Conservation (phyloP, 2,888 invertebrate species). For the Drosophila mettleri region DNA sequence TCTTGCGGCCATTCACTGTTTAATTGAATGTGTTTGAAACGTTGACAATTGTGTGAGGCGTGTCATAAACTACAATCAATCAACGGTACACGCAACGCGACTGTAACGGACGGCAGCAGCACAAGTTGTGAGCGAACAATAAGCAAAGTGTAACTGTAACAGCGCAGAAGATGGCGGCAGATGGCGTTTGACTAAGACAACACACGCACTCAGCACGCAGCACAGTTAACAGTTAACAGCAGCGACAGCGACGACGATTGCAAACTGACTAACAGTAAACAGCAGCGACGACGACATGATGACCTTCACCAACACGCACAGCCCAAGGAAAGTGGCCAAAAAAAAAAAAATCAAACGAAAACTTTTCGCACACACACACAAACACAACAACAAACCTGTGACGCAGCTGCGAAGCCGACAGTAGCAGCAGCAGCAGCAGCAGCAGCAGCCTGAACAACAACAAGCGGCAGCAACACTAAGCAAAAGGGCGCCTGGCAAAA, state of each 20-base stretch:
- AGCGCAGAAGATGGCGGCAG: conserved; percentile 8
- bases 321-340: conserved; percentile 59
- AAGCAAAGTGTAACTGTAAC: conserved; percentile 29
- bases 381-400: conserved; percentile 42
- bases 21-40: conserved; percentile 59
- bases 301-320: conserved; percentile 82
- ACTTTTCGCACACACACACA: conserved; percentile 59
- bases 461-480: conserved; percentile 21
- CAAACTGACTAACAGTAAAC: conserved; percentile 55
- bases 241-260: conserved; percentile 47
- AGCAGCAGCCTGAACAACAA: conserved; percentile 18
- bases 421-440: conserved; percentile 23
- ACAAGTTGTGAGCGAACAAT: conserved; percentile 22
- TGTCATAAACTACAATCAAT: conserved; percentile 68
- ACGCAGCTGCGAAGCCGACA: conserved; percentile 43
- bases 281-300: conserved; percentile 73
- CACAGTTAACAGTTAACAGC: conserved; percentile 32
- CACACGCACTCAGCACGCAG: conserved; percentile 28
- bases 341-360: conserved; percentile 40
- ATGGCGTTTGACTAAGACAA: conserved; percentile 23
- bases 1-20: conserved; percentile 58
- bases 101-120: conserved; percentile 25
- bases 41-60: conserved; percentile 52
- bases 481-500: conserved; percentile 59
- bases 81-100: conserved; percentile 41